Conservation (phyloP, 2,797 vertebrate species). For the Coregonus ussuriensis region DNA sequence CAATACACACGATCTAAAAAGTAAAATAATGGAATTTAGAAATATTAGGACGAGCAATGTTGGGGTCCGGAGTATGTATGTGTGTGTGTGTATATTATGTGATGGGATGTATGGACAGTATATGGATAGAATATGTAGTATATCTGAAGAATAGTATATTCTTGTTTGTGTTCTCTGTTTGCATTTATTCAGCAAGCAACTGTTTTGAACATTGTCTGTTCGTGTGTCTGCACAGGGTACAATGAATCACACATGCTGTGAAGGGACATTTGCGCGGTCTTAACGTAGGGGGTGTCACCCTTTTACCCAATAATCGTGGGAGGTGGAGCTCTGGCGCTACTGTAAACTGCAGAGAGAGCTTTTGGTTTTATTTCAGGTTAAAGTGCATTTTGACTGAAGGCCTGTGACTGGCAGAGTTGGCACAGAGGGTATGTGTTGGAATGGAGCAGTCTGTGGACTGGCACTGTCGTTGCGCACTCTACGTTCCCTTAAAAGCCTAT, state of each 20-base stretch:
- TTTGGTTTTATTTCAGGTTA: not conserved
- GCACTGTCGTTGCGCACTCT: too few species aligned
- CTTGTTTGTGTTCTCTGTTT: not conserved
- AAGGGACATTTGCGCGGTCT: not conserved
- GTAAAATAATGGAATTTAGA: too few species aligned
- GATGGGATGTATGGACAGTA: too few species aligned
- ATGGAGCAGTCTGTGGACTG: too few species aligned
- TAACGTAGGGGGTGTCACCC: not conserved
- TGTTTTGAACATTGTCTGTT: not conserved
- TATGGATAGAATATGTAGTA: too few species aligned
- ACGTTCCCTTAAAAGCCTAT: too few species aligned
- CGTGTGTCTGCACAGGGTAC: not conserved
- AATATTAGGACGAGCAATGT: not conserved
- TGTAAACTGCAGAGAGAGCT: not conserved
- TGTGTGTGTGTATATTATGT: too few species aligned
- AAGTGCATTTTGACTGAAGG: conserved; percentile 29
- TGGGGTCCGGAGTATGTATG: not conserved
- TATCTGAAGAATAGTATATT: too few species aligned
- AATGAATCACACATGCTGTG: not conserved
- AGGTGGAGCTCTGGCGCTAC: not conserved
- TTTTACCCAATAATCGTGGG: conserved; percentile 13
- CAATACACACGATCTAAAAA: too few species aligned
- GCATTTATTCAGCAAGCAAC: not conserved
- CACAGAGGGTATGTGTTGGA: not conserved
- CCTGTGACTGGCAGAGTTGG: not conserved